Percentiles rank a stretch among this genome's conserved stretches.
These are phyloP conservation scores for Zootermopsis nevadensis DNA, from an alignment of 2,888 invertebrate genomes.

Conservation along the genomic window DNA sequence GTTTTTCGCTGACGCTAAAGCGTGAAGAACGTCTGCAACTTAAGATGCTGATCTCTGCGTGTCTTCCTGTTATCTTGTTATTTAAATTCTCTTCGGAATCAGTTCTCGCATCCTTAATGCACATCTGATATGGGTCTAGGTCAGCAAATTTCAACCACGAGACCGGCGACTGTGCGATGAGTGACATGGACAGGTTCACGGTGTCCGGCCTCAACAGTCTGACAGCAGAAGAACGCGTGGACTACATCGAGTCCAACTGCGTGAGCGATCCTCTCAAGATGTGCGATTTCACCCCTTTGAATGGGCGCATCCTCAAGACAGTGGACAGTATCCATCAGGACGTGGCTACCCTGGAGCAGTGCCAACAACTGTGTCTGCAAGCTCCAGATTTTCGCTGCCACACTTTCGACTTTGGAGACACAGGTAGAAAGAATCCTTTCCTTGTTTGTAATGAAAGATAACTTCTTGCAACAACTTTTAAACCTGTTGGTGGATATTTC, in stretches of 20 bases:
- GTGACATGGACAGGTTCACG: constrained; percentile 62
- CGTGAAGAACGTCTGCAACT: no score
- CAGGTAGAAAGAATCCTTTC: no score
- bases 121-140: constrained; percentile 54
- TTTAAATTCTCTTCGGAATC: background rate
- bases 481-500: no score
- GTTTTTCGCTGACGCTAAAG: no score
- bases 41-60: no score
- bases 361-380: constrained; percentile 60
- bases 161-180: constrained; percentile 60
- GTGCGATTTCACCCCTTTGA: constrained; percentile 60
- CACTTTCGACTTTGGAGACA: constrained; percentile 62
- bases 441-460: no score
- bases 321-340: constrained; percentile 60
- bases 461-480: no score
- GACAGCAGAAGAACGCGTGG: constrained; percentile 56
- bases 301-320: constrained; percentile 59
- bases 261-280: constrained; percentile 60
- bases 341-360: constrained; percentile 60
- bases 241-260: constrained; percentile 64
- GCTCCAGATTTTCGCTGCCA: constrained; percentile 61
- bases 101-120: background rate
- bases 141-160: constrained; percentile 60
- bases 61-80: no score
- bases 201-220: constrained; percentile 50